These are phyloP conservation scores for Sterrhoptilus dennistouni DNA, from an alignment of 2,113 vertebrate genomes.

Conservation along the genomic window DNA sequence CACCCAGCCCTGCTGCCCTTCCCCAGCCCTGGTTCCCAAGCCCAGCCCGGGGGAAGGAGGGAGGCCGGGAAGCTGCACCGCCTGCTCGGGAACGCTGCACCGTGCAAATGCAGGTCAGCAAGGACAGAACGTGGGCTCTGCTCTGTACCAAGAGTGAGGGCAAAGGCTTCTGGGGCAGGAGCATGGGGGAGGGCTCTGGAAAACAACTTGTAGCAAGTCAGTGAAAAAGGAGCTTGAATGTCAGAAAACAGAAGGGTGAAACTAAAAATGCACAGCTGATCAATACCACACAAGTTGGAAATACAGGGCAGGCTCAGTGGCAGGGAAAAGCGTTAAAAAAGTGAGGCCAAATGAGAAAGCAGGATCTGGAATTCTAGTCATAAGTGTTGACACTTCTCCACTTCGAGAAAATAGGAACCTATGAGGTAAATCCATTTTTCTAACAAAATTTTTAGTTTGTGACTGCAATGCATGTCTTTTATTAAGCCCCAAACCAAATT, in stretches of 20 bases:
- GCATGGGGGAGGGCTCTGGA: not conserved
- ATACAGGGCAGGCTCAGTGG: not conserved
- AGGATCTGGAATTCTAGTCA: not conserved
- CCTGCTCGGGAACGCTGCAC: not conserved
- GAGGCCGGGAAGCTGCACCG: not conserved
- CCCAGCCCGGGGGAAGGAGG: too few species aligned
- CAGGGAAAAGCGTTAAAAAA: not conserved
- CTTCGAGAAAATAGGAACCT: not conserved
- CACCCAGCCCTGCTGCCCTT: not conserved
- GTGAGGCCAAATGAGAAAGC: not conserved
- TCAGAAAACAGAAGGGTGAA: not conserved
- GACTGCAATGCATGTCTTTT: not conserved
- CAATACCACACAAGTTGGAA: not conserved
- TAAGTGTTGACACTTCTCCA: not conserved
- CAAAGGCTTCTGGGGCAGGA: not conserved
- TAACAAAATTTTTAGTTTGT: not conserved
- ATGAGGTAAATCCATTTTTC: not conserved
- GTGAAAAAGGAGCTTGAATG: not conserved
- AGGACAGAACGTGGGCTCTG: not conserved
- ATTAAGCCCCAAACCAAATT: not conserved
- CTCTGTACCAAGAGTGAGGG: not conserved
- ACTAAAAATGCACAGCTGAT: not conserved
- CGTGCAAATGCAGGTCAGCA: slow-evolving; percentile 7
- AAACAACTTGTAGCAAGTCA: not conserved
- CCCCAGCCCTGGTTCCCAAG: not conserved